Percentiles rank a stretch among this genome's conserved stretches.
Conservation (phyloP, 2,797 vertebrate genomes). For the Phoebastria nigripes region DNA sequence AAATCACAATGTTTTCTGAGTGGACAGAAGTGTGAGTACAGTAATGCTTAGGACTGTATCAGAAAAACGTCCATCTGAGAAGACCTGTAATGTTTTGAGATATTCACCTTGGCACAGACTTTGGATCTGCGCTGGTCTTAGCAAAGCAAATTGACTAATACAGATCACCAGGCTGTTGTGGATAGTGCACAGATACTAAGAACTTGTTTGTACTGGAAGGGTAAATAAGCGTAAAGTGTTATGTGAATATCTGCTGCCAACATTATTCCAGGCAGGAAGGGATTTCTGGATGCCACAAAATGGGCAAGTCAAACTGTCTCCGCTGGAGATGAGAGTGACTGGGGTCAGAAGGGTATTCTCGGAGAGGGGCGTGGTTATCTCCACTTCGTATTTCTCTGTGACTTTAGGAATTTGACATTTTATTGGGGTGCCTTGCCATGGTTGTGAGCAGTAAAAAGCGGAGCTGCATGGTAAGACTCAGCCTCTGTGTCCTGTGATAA, state of each 20-base stretch:
- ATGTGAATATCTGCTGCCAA: not conserved
- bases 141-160: not conserved
- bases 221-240: not conserved
- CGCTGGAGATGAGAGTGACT: not conserved
- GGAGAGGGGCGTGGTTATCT: not conserved
- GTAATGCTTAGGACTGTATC: not conserved
- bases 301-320: not conserved
- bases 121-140: not conserved
- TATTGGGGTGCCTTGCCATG: not conserved
- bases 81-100: not conserved
- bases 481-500: slow-evolving; percentile 62
- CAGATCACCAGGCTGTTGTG: not conserved
- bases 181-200: not conserved
- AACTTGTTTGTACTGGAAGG: not conserved
- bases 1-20: not conserved
- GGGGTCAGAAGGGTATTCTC: not conserved
- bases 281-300: not conserved
- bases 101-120: not conserved
- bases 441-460: slow-evolving; percentile 2
- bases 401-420: not conserved
- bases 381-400: not conserved
- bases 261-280: not conserved
- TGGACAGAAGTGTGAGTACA: not conserved
- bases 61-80: not conserved
- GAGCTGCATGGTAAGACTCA: not conserved